phyloP scores from a whole-genome alignment of 1,140 invertebrate genomes.

The Tachypleus tridentatus region DNA sequence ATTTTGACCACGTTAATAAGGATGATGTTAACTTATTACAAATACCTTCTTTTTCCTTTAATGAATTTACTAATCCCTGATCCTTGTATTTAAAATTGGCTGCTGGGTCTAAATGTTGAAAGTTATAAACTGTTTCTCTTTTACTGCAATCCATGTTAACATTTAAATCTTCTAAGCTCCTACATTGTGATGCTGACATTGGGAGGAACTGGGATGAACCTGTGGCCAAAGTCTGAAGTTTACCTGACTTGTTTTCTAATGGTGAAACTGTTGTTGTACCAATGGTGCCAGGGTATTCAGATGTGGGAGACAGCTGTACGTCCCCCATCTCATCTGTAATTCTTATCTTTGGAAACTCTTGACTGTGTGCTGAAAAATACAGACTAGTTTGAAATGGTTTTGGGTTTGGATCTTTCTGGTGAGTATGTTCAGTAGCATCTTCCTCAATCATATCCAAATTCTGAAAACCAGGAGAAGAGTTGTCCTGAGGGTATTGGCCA shows the following conservation, averaged over 20 bases:
- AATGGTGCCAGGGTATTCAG: neutral
- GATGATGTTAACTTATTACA: conserved; percentile 2
- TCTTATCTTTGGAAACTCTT: conserved; percentile 60
- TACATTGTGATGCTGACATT: neutral
- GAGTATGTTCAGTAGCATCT: conserved; percentile 41
- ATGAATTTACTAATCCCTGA: neutral
- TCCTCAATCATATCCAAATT: conserved; percentile 77
- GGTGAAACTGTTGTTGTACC: neutral
- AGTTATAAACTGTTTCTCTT: neutral
- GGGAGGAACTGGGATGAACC: neutral
- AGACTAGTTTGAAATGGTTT: neutral
- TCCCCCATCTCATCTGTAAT: conserved; percentile 71
- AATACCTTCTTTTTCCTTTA: neutral
- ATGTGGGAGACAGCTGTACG: neutral
- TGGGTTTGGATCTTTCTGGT: conserved; percentile 6
- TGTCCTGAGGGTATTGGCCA: conserved; percentile 33
- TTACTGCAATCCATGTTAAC: no score
- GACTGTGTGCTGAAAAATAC: neutral
- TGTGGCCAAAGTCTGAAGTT: neutral
- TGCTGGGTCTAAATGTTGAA: neutral
- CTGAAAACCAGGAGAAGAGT: conserved; percentile 38
- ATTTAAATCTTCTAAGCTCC: neutral
- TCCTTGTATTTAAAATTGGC: neutral
- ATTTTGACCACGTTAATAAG: conserved; percentile 14
- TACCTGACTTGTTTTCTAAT: neutral